Evolutionary conservation across 2,888 invertebrate species (phyloP).

Genomic region (Euproctis similis): DNA sequence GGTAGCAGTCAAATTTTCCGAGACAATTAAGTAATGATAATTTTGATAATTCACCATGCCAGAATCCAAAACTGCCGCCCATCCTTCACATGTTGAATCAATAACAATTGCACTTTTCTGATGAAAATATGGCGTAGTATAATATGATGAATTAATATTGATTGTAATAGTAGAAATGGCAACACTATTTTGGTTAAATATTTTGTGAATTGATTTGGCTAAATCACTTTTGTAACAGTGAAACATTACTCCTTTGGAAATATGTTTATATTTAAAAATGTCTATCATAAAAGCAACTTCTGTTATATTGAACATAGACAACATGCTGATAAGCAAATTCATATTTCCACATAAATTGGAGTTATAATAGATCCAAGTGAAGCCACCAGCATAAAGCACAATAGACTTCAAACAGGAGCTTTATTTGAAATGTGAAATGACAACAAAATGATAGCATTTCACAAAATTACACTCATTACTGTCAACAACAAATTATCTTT

Average conservation of each 20-base stretch:
- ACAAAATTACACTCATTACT: constrained; percentile 31
- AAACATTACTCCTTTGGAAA: constrained; percentile 36
- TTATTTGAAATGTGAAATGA: constrained; percentile 20
- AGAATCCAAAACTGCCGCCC: constrained; percentile 30
- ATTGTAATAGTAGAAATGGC: constrained; percentile 17
- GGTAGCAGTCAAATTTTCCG: constrained; percentile 32
- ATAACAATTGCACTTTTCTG: constrained; percentile 41
- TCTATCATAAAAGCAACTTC: constrained; percentile 33
- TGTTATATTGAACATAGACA: constrained; percentile 13
- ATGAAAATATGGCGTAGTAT: constrained; percentile 14
- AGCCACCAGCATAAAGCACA: too few species aligned
- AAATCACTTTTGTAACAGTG: constrained; percentile 33
- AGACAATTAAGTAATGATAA: constrained; percentile 52
- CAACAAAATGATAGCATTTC: constrained; percentile 35
- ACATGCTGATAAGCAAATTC: constrained; percentile 16
- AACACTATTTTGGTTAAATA: constrained; percentile 30
- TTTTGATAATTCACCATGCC: constrained; percentile 27
- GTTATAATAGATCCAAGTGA: not conserved
- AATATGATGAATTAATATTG: constrained; percentile 8
- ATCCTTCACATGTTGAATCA: constrained; percentile 41
- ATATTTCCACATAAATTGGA: constrained; percentile 5
- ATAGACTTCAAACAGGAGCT: not conserved
- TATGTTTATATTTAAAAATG: constrained; percentile 43
- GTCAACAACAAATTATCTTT: constrained; percentile 35
- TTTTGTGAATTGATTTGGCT: constrained; percentile 28